Evolutionary conservation across 2,888 invertebrate species (phyloP).

Genomic region (Laothoe populi): DNA sequence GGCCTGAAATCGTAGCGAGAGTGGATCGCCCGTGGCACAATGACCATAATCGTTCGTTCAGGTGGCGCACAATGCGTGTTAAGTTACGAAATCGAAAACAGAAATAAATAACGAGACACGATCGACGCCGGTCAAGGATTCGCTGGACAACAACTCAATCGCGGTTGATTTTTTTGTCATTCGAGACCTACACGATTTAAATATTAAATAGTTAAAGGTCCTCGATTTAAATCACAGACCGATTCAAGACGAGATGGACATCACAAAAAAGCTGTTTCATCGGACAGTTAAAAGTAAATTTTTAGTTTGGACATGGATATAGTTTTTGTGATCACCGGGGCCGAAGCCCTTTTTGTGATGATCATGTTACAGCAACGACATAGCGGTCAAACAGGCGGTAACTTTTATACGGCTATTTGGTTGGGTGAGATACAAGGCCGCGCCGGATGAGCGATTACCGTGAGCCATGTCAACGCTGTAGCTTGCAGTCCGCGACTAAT

Average conservation of each 20-base stretch:
- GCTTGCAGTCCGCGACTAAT: slow-evolving; percentile 68
- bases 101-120: slow-evolving; percentile 61
- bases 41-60: slow-evolving; percentile 69
- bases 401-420: slow-evolving; percentile 26
- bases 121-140: slow-evolving; percentile 67
- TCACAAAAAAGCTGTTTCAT: slow-evolving; percentile 22
- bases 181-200: background rate
- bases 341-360: slow-evolving; percentile 26
- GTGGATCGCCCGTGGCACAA: slow-evolving; percentile 66
- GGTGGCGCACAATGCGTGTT: slow-evolving; percentile 55
- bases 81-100: slow-evolving; percentile 71
- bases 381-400: slow-evolving; percentile 13
- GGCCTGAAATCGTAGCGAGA: slow-evolving; percentile 49
- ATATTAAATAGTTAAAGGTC: background rate
- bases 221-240: background rate
- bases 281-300: slow-evolving; percentile 4
- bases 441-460: slow-evolving; percentile 74
- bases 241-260: slow-evolving; percentile 7
- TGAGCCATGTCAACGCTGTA: slow-evolving; percentile 73
- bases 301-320: slow-evolving; percentile 3
- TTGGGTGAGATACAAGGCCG: slow-evolving; percentile 62
- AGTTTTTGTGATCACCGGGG: slow-evolving; percentile 11
- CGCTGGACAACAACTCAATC: slow-evolving; percentile 37
- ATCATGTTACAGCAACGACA: slow-evolving; percentile 10
- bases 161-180: slow-evolving; percentile 2